Evolutionary conservation across 2,888 invertebrate genomes (phyloP).

Genomic region (Eristalis tenax): DNA sequence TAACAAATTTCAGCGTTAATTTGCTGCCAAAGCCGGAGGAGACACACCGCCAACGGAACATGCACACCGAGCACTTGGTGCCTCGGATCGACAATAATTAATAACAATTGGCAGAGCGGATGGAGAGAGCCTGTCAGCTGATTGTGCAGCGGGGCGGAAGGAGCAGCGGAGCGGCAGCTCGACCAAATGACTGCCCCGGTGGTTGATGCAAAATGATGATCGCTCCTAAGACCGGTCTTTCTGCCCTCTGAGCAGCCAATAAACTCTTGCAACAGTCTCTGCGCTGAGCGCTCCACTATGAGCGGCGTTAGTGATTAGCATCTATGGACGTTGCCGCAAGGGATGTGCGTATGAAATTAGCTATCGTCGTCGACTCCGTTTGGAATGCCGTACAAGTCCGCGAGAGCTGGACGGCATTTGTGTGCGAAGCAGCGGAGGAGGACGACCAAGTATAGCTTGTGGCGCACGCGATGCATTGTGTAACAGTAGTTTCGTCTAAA

Average conservation of each 20-base stretch:
- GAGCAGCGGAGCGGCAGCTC: not conserved
- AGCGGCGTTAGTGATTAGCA: constrained; percentile 70
- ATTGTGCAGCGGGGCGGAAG: constrained; percentile 26
- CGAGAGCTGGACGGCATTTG: not conserved
- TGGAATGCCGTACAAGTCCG: constrained; percentile 11
- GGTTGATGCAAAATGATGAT: constrained; percentile 59
- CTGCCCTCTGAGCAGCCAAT: constrained; percentile 31
- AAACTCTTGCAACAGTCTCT: constrained; percentile 23
- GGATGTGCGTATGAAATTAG: constrained; percentile 67
- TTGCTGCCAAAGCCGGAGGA: constrained; percentile 32
- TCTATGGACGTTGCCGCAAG: constrained; percentile 62
- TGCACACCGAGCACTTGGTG: not conserved
- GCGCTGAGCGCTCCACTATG: constrained; percentile 2
- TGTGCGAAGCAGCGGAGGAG: not conserved
- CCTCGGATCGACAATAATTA: constrained; percentile 56
- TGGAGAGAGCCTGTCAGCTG: constrained; percentile 44
- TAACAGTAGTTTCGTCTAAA: constrained; percentile 63
- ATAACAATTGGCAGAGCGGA: constrained; percentile 55
- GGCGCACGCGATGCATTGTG: constrained; percentile 65
- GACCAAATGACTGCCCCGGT: constrained; percentile 16
- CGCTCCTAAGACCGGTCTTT: constrained; percentile 42
- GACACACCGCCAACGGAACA: constrained; percentile 7
- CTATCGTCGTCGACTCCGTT: constrained; percentile 27
- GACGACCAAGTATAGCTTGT: constrained; percentile 51
- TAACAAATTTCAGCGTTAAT: constrained; percentile 56